Base-by-base conservation (phyloP, 2,113 vertebrate species). In the Actenoides hombroni region DNA sequence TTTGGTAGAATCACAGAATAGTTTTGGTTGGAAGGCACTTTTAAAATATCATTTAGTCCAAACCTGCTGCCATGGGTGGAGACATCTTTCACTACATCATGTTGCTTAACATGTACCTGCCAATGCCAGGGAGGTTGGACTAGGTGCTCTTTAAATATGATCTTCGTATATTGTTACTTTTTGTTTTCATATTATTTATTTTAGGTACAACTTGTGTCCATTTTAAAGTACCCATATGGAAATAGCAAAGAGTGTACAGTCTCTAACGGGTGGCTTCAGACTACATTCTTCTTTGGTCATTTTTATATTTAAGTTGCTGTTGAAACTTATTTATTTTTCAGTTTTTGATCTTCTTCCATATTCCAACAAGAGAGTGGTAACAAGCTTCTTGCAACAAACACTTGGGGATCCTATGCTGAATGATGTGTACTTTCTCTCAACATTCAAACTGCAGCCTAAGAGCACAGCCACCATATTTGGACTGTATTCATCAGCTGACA, bases 261-360 rank as follows among this genome's bases (percentile, higher is more conserved):
- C 25, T 71, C 31, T 31, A 40, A 0, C 46, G 39, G 17, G 5
- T 61, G 33, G 4, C 31, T 68, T 82, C 57, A 83, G 65, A 31
- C 23, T 19, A 33, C 40, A 8, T 65, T 79, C 37, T 59, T 80
- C 49, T 74, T 82, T 69, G 33, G 7, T 70, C 8, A 4, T 71
- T 48, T 21, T 59, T 92, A 8, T 59, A 56, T 51, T 51, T 49
- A 81, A 87, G 60, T 40, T 85, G 33, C 15, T 69, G 3, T 59
- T 79, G 49, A 90, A 83, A 73, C 54, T 94, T 16, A 1, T 19
- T 88, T 94, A 21, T 96, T 73, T 95, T 96, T 51, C 95, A 99
- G 99, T 99, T 89, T 99, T 99, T 81, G 99, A 99, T 97, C 98
- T 99, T 85, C 98, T 99, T 92, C 98, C 97, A 0, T 98, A 98